Conservation (phyloP, 2,888 invertebrate species). For the Cactoblastis cactorum region DNA sequence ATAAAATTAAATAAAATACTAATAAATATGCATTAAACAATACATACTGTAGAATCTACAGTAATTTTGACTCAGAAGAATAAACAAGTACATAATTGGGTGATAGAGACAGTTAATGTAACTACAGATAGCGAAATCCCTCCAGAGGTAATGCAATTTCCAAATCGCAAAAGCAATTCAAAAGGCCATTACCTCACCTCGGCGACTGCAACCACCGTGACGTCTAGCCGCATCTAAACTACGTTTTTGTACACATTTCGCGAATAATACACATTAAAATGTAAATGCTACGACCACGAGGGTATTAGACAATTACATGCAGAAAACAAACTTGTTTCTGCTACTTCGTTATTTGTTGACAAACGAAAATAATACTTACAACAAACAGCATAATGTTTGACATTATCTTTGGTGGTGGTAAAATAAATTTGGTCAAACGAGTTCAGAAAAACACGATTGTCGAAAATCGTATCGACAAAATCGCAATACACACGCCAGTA, state of each 20-base stretch:
- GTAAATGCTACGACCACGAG: constrained; percentile 58
- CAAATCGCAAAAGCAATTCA: constrained; percentile 5
- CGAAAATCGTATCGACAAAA: constrained; percentile 18
- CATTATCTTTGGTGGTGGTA: not conserved
- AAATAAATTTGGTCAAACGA: not conserved
- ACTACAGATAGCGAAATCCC: not conserved
- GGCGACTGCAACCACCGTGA: constrained; percentile 39
- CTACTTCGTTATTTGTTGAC: not conserved
- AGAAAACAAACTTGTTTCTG: constrained; percentile 23
- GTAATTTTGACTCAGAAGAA: not conserved
- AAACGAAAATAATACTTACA: not conserved
- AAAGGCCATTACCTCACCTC: constrained; percentile 25
- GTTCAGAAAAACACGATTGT: constrained; percentile 13
- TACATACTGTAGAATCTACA: too few relatives aligned
- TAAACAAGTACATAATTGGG: not conserved
- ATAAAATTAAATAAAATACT: too few relatives aligned
- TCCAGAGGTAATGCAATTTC: constrained; percentile 6
- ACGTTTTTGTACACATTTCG: constrained; percentile 58
- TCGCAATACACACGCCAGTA: constrained; percentile 18
- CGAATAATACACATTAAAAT: constrained; percentile 63
- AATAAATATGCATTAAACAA: too few relatives aligned
- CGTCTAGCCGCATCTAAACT: constrained; percentile 67
- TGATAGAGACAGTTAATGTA: not conserved
- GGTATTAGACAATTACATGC: constrained; percentile 60
- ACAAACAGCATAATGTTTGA: not conserved